Conservation (phyloP, 2,888 invertebrate genomes). For the Heliconius cydno region DNA sequence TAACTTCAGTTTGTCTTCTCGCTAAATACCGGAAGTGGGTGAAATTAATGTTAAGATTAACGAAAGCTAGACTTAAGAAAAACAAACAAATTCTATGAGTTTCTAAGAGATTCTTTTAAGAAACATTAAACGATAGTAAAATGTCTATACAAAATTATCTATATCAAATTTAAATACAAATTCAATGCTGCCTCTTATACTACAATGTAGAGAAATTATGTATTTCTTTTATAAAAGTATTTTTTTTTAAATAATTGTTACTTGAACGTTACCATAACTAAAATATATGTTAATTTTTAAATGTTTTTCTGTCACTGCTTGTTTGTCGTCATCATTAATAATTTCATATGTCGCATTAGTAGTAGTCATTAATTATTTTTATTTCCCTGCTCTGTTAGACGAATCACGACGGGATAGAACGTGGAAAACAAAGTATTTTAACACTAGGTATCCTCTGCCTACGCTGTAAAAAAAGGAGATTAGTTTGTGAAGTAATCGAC, state of each 20-base stretch:
- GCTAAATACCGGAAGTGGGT: neutral
- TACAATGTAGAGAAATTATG: neutral
- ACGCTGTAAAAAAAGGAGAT: constrained; percentile 34
- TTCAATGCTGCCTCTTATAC: neutral
- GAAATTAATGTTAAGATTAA: neutral
- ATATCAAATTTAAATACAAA: neutral
- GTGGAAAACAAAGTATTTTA: no score
- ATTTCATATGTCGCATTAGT: no score
- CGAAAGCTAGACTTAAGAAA: neutral
- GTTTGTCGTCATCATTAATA: neutral
- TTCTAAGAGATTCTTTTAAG: neutral
- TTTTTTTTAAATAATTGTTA: neutral
- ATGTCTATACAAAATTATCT: neutral
- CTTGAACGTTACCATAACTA: neutral
- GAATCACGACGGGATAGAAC: no score
- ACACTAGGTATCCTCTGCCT: no score
- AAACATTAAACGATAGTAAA: neutral
- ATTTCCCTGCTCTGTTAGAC: no score
- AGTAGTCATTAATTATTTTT: no score
- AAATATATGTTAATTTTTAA: neutral
- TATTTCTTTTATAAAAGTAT: neutral
- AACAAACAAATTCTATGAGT: neutral
- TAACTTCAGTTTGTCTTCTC: neutral
- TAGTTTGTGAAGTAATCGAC: constrained; percentile 6
- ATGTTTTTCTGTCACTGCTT: neutral